Evolutionary conservation across 2,888 invertebrate genomes (phyloP).

Genomic region (Pegoplata infirma): DNA sequence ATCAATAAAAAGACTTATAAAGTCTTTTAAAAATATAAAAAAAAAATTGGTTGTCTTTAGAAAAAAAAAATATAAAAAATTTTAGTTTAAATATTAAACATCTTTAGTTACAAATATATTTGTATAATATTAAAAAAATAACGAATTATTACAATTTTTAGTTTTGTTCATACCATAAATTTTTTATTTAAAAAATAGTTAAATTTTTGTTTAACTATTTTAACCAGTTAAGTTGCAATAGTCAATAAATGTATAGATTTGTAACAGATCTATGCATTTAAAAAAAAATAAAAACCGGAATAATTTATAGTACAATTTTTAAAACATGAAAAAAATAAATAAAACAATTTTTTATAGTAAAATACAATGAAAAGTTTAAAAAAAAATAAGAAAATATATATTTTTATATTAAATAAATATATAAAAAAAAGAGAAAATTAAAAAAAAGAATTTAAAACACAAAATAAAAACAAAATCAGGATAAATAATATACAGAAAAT

Average conservation of each 20-base stretch:
- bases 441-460: conserved; percentile 32
- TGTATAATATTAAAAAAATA: conserved; percentile 49
- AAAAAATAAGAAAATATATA: conserved; percentile 69
- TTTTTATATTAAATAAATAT: conserved; percentile 76
- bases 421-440: conserved; percentile 59
- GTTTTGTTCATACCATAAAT: conserved; percentile 29
- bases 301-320: conserved; percentile 79
- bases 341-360: conserved; percentile 65
- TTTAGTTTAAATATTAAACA: conserved; percentile 56
- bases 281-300: conserved; percentile 74
- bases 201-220: conserved; percentile 47
- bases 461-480: conserved; percentile 23
- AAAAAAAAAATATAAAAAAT: background rate
- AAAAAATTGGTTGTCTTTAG: conserved; percentile 53
- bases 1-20: conserved; percentile 29
- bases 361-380: conserved; percentile 34
- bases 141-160: conserved; percentile 48
- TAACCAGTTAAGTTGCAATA: conserved; percentile 78
- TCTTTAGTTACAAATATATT: conserved; percentile 57
- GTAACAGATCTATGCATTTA: conserved; percentile 38
- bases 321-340: conserved; percentile 53
- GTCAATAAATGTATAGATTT: conserved; percentile 68
- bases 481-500: conserved; percentile 24
- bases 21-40: conserved; percentile 10
- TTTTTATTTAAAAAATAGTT: conserved; percentile 48